Evolutionary conservation across 2,797 vertebrate genomes (phyloP), one percentile per base, ranked within the genome.

Genomic region (Botia kubotai): DNA sequence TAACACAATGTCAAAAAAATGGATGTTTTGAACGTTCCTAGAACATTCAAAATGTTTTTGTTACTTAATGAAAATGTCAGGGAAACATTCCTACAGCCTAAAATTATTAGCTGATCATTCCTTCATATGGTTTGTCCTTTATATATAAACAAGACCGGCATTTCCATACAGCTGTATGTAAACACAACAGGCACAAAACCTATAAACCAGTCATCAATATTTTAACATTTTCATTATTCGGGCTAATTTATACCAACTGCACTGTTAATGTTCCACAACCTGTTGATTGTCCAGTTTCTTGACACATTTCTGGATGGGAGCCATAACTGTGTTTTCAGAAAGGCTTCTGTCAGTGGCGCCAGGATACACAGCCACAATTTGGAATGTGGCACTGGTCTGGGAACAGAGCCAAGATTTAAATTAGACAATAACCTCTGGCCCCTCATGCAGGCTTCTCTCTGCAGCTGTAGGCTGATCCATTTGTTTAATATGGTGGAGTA

Each of bases 391-490:
- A 96, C 96, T 95, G 96, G 90, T 95, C 98, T 93, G 98, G 98
- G 98, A 99, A 97, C 90, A 85, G 88, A 94, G 97, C 98, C 98
- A 99, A 97, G 96, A 99, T 99, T 98, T 98, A 99, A 99, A 99
- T 99, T 98, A 99, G 97, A 98, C 98, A 98, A 97, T 99, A 98
- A 99, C 98, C 98, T 98, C 96, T 99, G 97, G 96, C 97, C 97
- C 95, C 93, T 95, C 95, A 95, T 96, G 96, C 95, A 95, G 96
- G 94, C 94, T 96, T 94, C 95, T 95, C 96, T 96, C 95, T 96
- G 96, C 96, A 96, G 95, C 97, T 98, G 96, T 95, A 96, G 95
- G 95, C 95, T 94, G 91, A 95, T 95, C 95, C 96, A 98, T 99
- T 98, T 98, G 98, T 98, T 99, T 99, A 99, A 99, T 98, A 97